Evolutionary conservation across 2,113 vertebrate genomes (phyloP).

Genomic region (Leptosomus discolor): DNA sequence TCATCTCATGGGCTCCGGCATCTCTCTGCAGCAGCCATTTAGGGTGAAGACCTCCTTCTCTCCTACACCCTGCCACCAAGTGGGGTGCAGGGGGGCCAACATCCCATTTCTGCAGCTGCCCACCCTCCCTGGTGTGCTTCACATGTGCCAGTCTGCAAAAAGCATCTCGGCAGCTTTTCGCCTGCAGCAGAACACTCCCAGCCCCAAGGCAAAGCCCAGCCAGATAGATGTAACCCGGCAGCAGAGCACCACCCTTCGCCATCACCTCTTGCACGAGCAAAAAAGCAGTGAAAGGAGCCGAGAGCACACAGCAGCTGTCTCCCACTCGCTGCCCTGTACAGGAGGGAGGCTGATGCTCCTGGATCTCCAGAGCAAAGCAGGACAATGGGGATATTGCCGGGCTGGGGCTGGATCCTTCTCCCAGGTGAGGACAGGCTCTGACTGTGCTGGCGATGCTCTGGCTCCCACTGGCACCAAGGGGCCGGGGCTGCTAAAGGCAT

Average conservation of each 20-base stretch:
- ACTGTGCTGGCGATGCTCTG: rapidly evolving
- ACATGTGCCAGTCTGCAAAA: not conserved
- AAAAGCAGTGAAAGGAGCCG: not conserved
- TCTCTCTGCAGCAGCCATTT: not conserved
- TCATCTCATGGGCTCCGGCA: not conserved
- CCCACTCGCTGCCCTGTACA: rapidly evolving
- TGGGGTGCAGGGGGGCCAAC: not conserved
- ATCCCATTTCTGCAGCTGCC: not conserved
- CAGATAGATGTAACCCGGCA: not conserved
- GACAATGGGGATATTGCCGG: not conserved
- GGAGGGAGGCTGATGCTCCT: not conserved
- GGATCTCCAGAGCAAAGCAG: not conserved
- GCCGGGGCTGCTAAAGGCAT: not conserved
- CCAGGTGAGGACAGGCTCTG: not conserved
- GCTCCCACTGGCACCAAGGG: not conserved
- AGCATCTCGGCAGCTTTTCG: not conserved
- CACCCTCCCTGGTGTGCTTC: not conserved
- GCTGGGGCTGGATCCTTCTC: not conserved
- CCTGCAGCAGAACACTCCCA: not conserved
- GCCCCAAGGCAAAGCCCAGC: rapidly evolving
- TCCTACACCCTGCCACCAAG: not conserved
- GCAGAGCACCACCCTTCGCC: not conserved
- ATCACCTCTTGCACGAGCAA: rapidly evolving
- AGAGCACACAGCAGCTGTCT: not conserved
- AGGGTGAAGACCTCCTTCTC: not conserved